A percentile compares a stretch with the other conserved stretches of the same genome.
These are phyloP conservation scores for Andrena hattorfiana DNA, from an alignment of 2,888 invertebrate genomes.

Conservation along the genomic window DNA sequence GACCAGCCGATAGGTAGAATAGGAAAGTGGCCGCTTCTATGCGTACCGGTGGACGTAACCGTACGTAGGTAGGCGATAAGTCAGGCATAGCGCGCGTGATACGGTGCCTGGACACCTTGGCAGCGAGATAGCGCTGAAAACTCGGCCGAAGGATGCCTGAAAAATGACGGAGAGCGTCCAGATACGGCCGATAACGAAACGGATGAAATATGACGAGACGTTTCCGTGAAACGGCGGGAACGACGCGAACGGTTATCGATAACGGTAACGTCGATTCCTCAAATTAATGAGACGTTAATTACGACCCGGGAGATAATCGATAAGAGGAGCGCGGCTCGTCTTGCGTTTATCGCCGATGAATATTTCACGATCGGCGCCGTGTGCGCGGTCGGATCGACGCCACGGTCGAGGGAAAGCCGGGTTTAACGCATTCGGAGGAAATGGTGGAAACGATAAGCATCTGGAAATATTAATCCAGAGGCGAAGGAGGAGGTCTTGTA, in stretches of 20 bases:
- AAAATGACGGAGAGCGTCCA: conserved; percentile 21
- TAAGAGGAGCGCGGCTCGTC: conserved; percentile 2
- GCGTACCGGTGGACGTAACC: conserved; percentile 13
- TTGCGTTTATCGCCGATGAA: conserved; percentile 20
- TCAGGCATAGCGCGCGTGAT: conserved; percentile 4
- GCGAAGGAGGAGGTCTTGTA: too few relatives aligned
- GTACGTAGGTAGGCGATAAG: conserved; percentile 51
- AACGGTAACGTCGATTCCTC: conserved; percentile 31
- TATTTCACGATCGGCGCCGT: conserved; percentile 24
- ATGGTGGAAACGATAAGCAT: too few relatives aligned
- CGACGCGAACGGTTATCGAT: conserved; percentile 9
- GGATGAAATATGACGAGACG: conserved; percentile 37
- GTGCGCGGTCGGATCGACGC: too few relatives aligned
- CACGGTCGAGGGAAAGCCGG: too few relatives aligned
- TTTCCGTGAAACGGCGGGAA: conserved; percentile 22
- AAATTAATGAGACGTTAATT: conserved; percentile 51
- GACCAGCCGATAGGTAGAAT: conserved; percentile 41
- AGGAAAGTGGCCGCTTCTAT: conserved; percentile 18
- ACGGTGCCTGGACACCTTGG: conserved; percentile 40
- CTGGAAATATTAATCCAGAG: too few relatives aligned
- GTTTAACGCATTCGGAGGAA: too few relatives aligned
- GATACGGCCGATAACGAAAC: conserved; percentile 23
- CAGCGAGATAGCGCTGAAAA: conserved; percentile 31
- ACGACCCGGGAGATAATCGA: conserved; percentile 40
- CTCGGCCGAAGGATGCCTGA: conserved; percentile 24